A percentile compares a stretch with the other conserved stretches of the same genome.
Conservation (phyloP, 2,113 vertebrate genomes). For the Lampris megalopsis region DNA sequence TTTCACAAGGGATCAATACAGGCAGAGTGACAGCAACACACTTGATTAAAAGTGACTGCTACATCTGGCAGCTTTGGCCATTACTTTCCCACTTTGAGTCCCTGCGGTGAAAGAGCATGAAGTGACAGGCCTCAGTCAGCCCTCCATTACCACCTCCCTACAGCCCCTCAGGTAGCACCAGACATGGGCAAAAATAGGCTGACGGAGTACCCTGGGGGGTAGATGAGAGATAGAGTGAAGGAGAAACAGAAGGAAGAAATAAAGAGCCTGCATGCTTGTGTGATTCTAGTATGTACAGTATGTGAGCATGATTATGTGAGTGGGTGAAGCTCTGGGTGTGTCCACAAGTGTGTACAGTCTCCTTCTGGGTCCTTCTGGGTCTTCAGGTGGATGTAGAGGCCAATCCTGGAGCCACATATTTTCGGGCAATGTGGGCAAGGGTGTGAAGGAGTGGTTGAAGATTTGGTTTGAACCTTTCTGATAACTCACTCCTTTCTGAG, state of each 20-base stretch:
- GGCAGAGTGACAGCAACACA: conserved; percentile 78
- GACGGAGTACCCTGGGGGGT: conserved; percentile 42
- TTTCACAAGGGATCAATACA: conserved; percentile 81
- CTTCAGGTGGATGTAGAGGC: too few species aligned
- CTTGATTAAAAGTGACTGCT: conserved; percentile 88
- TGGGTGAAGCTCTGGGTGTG: conserved; percentile 31
- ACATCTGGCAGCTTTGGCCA: conserved; percentile 83
- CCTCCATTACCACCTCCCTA: conserved; percentile 83
- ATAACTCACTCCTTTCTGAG: too few species aligned
- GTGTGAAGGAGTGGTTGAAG: too few species aligned
- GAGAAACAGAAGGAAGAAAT: conserved; percentile 45
- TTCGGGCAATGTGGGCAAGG: too few species aligned
- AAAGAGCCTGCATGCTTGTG: conserved; percentile 40
- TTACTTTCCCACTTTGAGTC: conserved; percentile 82
- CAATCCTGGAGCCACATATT: too few species aligned
- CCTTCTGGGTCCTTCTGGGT: too few species aligned
- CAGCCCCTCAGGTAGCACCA: conserved; percentile 73
- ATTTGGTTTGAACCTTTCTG: too few species aligned
- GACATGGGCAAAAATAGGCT: conserved; percentile 70
- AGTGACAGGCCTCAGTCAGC: conserved; percentile 82
- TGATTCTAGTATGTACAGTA: conserved; percentile 17
- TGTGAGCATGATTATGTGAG: conserved; percentile 24
- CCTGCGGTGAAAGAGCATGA: conserved; percentile 79
- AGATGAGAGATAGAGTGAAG: neutral
- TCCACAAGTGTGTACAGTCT: conserved; percentile 31